Evolutionary conservation across 2,113 vertebrate genomes (phyloP), one percentile per base, ranked within the genome.

Genomic region (Anguilla rostrata): DNA sequence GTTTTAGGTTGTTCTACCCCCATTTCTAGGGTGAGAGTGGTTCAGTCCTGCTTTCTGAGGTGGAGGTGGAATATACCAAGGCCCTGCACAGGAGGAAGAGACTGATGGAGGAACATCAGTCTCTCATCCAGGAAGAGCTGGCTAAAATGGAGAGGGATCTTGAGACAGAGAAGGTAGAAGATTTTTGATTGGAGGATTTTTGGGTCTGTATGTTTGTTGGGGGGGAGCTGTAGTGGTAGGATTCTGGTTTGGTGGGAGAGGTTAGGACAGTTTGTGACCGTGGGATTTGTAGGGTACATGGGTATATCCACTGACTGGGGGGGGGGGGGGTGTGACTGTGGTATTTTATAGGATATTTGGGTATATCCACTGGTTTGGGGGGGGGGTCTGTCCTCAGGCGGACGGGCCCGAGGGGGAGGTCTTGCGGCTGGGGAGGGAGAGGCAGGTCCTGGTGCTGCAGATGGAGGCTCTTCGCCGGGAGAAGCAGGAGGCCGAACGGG

Each of bases 391-490:
- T 39, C 26, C 40, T 0, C 88, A 96, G 95, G 57, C 80, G 8
- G 92, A 92, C 6, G 91, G 91, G 16, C 83, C 80, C 79, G 84
- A 92, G 86, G 92, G 91, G 87, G 94, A 95, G 79, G 29, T 93
- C 16, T 86, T 88, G 84, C 88, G 90, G 88, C 90, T 96, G 94
- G 90, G 88, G 82, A 89, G 43, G 88, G 95, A 97, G 87, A 92
- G 93, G 86, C 89, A 88, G 0, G 43, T 87, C 2, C 90, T 97
- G 87, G 90, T 95, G 56, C 89, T 96, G 82, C 96, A 96, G 92
- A 91, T 96, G 60, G 95, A 97, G 83, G 94, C 95, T 41, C 92
- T 97, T 12, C 89, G 81, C 71, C 90, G 90, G 63, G 95, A 98
- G 87, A 92, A 90, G 80, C 91, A 94, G 39, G 92, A 92, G 0